Evolutionary conservation across 2,113 vertebrate species (phyloP).

Genomic region (Mionectes macconnelli): DNA sequence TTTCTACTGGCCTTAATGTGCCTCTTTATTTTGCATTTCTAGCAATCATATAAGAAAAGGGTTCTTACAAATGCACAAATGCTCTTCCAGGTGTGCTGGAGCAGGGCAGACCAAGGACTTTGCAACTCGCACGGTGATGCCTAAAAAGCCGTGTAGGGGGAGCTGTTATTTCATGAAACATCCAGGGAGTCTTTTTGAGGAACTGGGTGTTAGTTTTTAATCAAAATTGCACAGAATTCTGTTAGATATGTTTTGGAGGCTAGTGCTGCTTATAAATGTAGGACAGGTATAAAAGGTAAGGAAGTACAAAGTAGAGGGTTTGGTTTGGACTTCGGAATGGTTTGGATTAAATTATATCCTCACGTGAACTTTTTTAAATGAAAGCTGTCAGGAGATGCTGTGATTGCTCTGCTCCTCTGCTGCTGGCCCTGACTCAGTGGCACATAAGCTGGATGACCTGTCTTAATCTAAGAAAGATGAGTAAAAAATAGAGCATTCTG

Average conservation of each 20-base stretch:
- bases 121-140: constrained; percentile 92
- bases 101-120: constrained; percentile 94
- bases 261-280: background rate
- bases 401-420: background rate
- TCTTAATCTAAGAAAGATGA: background rate
- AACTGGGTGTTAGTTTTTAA: background rate
- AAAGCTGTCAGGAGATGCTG: background rate
- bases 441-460: constrained; percentile 8
- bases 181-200: background rate
- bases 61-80: background rate
- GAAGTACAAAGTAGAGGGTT: background rate
- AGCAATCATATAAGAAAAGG: background rate
- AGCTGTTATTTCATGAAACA: constrained; percentile 32
- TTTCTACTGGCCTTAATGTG: background rate
- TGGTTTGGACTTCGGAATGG: background rate
- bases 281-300: background rate
- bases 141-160: constrained; percentile 94
- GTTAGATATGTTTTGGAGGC: background rate
- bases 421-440: background rate
- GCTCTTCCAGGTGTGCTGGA: constrained; percentile 84
- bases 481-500: background rate
- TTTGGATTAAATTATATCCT: background rate
- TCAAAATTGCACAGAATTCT: background rate
- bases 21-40: background rate
- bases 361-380: background rate